Base-by-base conservation (phyloP, 2,888 invertebrate species). In the Ethmia dodecea region DNA sequence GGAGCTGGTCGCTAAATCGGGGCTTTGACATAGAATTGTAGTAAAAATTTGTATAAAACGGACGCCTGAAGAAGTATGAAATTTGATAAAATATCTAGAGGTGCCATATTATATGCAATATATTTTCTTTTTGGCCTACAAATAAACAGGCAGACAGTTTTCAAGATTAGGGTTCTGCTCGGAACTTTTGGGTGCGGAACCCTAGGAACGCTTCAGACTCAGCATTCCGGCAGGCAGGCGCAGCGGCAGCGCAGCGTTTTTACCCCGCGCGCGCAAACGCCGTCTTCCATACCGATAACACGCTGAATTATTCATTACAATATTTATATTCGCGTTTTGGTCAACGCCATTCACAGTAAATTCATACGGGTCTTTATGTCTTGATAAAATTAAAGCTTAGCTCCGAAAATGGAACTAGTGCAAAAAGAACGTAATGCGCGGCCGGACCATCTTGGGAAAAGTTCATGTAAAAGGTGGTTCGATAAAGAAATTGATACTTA, bases 311-410 rank as follows among this genome's bases (percentile, higher is more conserved):
- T 86, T 86, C 84, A 86, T 70, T 61, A 62, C 72, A 79, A 74
- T 76, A 78, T 80, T 79, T 80, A 86, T 81, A 80, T 79, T 83
- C 81, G 79, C 81, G 81, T 84, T 86, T 84, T 86, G 83, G 77
- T 78, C 83, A 81, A 81, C 81, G 80, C 83, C 81, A 76, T 80
- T 78, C 74, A 74, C 61, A 67, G 78, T 77, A 69, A 75, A 83
- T 81, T 83, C 80, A 81, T 80, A 79, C 75, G 70, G 67, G 71
- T 77, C 78, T 79, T 83, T 84, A 84, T 81, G 84, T 84, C 83
- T 84, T 83, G 79, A 84, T 86, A 81, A 81, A 73, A 78, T 71
- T 81, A 78, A 84, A 81, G 83, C 79, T 77, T 69, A 81, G 62
- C 62, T 61, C 74, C 77, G 43, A 68, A 80, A 74, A 76, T 68